phyloP scores from a whole-genome alignment of 2,888 invertebrate species.

The Polydesmus complanatus region DNA sequence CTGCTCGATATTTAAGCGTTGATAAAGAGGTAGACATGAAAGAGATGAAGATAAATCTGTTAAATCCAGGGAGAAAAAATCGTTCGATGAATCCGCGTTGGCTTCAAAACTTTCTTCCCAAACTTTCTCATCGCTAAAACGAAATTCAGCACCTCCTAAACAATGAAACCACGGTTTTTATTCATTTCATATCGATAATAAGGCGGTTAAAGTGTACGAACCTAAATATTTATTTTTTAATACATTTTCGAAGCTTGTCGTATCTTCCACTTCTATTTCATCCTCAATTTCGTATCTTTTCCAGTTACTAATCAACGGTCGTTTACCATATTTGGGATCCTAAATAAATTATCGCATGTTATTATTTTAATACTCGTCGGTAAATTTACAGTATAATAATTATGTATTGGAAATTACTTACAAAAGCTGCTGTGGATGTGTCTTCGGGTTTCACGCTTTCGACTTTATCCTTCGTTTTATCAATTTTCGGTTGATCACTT shows the following conservation, averaged over 20 bases:
- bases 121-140: slow-evolving; percentile 16
- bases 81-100: slow-evolving; percentile 3
- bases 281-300: not conserved
- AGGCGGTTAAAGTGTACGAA: no score
- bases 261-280: not conserved
- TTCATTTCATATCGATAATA: not conserved
- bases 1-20: slow-evolving; percentile 13
- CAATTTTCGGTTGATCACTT: not conserved
- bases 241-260: not conserved
- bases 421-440: not conserved
- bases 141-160: slow-evolving; percentile 16
- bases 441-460: not conserved
- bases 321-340: slow-evolving; percentile 2
- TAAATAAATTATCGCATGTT: not conserved
- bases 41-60: slow-evolving; percentile 13
- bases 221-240: not conserved
- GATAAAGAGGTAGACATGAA: slow-evolving; percentile 18
- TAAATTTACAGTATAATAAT: not conserved
- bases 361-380: not conserved
- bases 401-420: not conserved
- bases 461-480: not conserved
- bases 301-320: slow-evolving; percentile 6
- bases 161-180: not conserved
- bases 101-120: slow-evolving; percentile 16
- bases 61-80: slow-evolving; percentile 16